Conservation (phyloP, 2,888 invertebrate genomes). For the Meandrusa payeni region DNA sequence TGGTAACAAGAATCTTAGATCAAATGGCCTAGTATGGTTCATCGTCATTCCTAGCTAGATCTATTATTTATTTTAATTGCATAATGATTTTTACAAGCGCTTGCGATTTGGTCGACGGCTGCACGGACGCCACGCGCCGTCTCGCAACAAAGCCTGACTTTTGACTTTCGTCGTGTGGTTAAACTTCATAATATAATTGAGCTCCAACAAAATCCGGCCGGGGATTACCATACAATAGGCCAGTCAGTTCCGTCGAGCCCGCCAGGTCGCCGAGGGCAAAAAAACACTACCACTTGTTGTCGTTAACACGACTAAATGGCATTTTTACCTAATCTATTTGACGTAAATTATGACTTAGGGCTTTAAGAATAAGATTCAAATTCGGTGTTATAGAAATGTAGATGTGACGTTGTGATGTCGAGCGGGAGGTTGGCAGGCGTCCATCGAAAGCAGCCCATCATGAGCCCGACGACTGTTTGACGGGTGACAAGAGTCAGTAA, state of each 20-base stretch:
- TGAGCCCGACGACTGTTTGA: conserved; percentile 72
- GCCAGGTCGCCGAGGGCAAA: conserved; percentile 76
- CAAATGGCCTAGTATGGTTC: too few relatives aligned
- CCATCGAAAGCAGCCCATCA: conserved; percentile 75
- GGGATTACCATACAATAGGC: conserved; percentile 78
- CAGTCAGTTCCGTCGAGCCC: conserved; percentile 74
- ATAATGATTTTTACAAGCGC: too few relatives aligned
- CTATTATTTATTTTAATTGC: too few relatives aligned
- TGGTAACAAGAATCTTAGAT: too few relatives aligned
- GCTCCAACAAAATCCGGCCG: conserved; percentile 77
- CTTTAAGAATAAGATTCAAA: background rate
- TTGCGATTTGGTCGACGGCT: background rate
- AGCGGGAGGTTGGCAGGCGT: conserved; percentile 69
- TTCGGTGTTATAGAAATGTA: background rate
- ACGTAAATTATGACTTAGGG: conserved; percentile 35
- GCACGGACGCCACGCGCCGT: conserved; percentile 33
- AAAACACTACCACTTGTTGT: conserved; percentile 71
- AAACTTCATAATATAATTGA: conserved; percentile 80
- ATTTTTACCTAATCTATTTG: conserved; percentile 8
- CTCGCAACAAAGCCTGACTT: conserved; percentile 67
- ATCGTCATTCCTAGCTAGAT: too few relatives aligned
- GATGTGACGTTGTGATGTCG: conserved; percentile 33
- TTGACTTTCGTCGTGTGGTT: conserved; percentile 75
- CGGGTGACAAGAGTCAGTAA: conserved; percentile 73
- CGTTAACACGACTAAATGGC: conserved; percentile 35